Evolutionary conservation across 2,113 vertebrate species (phyloP).

Genomic region (Tachuris rubrigastra): DNA sequence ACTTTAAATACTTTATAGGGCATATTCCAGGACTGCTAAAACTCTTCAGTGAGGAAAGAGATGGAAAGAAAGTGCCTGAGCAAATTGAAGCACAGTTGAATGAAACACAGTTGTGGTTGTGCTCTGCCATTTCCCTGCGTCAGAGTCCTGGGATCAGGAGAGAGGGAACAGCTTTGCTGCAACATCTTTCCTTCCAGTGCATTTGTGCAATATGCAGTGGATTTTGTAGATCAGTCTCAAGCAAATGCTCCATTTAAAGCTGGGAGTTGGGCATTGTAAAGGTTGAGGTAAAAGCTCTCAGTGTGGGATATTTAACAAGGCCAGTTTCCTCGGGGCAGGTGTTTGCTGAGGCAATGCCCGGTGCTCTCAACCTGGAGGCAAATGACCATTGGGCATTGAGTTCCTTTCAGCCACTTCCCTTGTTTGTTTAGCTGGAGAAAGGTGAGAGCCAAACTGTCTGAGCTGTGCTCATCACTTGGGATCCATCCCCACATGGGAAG

Average conservation of each 20-base stretch:
- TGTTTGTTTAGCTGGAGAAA: background rate
- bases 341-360: background rate
- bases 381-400: background rate
- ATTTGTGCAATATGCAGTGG: background rate
- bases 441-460: background rate
- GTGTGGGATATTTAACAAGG: background rate
- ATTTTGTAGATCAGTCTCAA: background rate
- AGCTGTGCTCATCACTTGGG: background rate
- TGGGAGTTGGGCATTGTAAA: background rate
- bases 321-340: background rate
- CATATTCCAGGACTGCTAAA: background rate
- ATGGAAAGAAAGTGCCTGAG: background rate
- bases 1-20: background rate
- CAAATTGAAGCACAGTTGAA: background rate
- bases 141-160: background rate
- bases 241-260: background rate
- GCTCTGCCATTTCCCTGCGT: background rate
- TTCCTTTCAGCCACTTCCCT: background rate
- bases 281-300: background rate
- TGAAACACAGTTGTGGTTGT: background rate
- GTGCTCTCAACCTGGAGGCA: background rate
- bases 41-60: background rate
- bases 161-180: background rate
- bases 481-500: accelerated
- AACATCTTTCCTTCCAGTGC: background rate